Base-by-base conservation (phyloP, 2,888 invertebrate species). In the Aphodius granarius region DNA sequence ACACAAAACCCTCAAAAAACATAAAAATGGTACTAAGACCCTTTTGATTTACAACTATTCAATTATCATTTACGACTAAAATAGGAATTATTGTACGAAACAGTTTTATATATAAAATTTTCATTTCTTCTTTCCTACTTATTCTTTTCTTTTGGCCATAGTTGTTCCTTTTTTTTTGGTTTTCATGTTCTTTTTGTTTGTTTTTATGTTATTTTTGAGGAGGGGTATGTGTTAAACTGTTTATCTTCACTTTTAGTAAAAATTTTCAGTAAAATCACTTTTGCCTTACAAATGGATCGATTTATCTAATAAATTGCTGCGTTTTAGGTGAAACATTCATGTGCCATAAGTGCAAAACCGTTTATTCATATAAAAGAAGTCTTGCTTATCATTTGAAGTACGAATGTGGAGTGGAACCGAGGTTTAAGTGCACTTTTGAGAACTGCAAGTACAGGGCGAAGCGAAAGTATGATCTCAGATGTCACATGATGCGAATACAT, bases 331-430 rank as follows among this genome's bases (percentile, higher is more conserved):
- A 74, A 22, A 71, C 70, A 3, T 75, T 75, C 17, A 71, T 62
- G 22, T 75, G 76, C 20, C 43, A 18, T n/a, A 72, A 71, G 22
- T 93, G 94, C 85, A 91, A n/a, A n/a, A 91, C 84, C 90, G 92
- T 84, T 91, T 91, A 82, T 94, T 94, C 86, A 90, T 91, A 78
- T 92, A 92, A 88, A 91, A 92, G 87, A 92, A 92, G 81, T 23
- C 90, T 94, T 82, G 89, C 91, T 83, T 89, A 93, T 82, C 94
- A 94, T 84, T 87, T 91, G 72, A 91, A 91, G 65, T 92, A 91
- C 81, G 92, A 92, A 83, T 92, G 92, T 81, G 91, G 91, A 80
- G 91, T 90, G 83, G 89, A 89, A 80, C 91, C 92, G 23, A 89
- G 90, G 83, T 91, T 90, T 87, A 89, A 89, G 84, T 92, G 92